Evolutionary conservation across 2,113 vertebrate species (phyloP), one percentile per base, ranked within the genome.

Genomic region (Planiliza haematocheilus): DNA sequence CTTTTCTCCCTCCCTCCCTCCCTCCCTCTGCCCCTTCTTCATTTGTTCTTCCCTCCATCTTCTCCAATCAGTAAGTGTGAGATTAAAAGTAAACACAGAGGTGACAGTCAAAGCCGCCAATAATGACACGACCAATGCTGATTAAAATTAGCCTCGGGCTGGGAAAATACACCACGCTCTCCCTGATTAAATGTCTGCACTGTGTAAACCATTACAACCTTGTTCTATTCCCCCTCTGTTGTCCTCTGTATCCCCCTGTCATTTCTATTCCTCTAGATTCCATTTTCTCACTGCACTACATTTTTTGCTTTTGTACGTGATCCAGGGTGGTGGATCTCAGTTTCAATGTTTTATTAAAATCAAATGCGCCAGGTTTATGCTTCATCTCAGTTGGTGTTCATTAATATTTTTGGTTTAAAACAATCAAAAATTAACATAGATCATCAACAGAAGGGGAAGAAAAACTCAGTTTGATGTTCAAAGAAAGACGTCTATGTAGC

Each of bases 61-160:
- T 65, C 84, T 90, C 93, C 95, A 96, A 97, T 97, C 96, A 97
- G 93, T 85, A 84, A 87, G 85, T 84, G 64, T 46, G 71, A 88
- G 94, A 95, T 95, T 94, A 93, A 92, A 95, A 87, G 90, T 84
- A 97, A 96, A 97, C 94, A 95, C 91, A 90, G 92, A 93, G 89
- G 70, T 94, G 95, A 94, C 94, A 94, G 95, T 87, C 58, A 90
- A 85, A 87, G 79, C 84, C 56, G 49, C 74, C 82, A 72, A 85
- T 88, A 93, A 94, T 93, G 94, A 95, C 94, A 94, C 93, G 76
- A 49, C 94, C 81, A 14, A 70, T 80, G 86, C 92, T 96, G 96
- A 97, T 96, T 96, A 95, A 94, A 97, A 97, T 96, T 90, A 95
- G 94, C 92, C 88, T 52, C 65, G 78, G 92, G 90, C 91, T 87